Base-by-base conservation (phyloP, 1,140 invertebrate species). In the Stegodyphus dumicola region DNA sequence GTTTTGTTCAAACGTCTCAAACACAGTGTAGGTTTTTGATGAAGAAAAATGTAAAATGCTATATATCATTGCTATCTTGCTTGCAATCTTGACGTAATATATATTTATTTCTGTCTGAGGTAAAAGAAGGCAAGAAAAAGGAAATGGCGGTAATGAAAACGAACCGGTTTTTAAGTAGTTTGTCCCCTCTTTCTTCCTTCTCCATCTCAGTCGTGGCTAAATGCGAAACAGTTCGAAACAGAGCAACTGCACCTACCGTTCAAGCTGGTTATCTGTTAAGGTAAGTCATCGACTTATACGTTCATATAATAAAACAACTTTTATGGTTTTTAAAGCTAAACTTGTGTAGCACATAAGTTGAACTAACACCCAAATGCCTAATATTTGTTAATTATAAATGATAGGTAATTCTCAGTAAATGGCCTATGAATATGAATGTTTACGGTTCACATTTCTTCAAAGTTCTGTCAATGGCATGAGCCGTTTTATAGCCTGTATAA, bases 81-180 rank as follows among this genome's bases (percentile, higher is more conserved):
- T 79, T 70, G 77, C 69, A 81, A 81, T 69, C 78, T 73, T 81
- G 69, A 73, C 70, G 69, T 33, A 73, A 64, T 64, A 7, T 6
- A 64, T 60, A 18, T 56, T 60, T 48, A 67, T 17, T 7, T 51
- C 52, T 48, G 73, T 49, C 18, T 6, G 73, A 81, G 69, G 66
- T 69, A 79, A 33, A 33, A 33, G 33, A 33, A 79, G 56, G 33
- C 7, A 79, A 79, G 77, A 70, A 81, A 73, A 81, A 81, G 78
- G 64, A 56, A 73, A 73, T 73, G 54, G 69, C 64, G 69, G 67
- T 81, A 81, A 81, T 81, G 77, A 79, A 79, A 79, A 79, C 67
- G 78, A 81, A 81, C 78, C 78, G 78, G 78, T 81, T 81, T 67
- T 18, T 15, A n/a, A 67, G 15, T 11, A 9, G 15, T 60, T 60